Evolutionary conservation across 1,140 invertebrate species (phyloP).

Genomic region (Zaprionus ghesquierei): DNA sequence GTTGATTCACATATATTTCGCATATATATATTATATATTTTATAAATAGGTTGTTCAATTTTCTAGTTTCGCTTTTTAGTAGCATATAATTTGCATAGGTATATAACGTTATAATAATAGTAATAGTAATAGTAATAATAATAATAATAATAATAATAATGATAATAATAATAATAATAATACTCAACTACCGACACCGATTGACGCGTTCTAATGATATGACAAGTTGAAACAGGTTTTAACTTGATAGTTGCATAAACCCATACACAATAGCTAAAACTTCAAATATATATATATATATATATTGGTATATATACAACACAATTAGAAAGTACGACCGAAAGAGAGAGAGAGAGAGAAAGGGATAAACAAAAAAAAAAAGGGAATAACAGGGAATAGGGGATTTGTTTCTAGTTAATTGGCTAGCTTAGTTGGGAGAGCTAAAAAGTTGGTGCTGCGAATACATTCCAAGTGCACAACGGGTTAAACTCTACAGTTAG

Average conservation of each 20-base stretch:
- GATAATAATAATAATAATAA: no score
- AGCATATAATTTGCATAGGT: background rate
- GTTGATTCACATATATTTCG: conserved; percentile 9
- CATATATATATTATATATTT: conserved; percentile 2
- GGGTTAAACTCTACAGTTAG: conserved; percentile 15
- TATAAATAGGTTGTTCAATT: conserved; percentile 23
- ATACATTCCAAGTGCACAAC: conserved; percentile 17
- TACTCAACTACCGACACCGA: conserved; percentile 46
- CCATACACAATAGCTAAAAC: conserved; percentile 34
- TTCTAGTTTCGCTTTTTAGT: background rate
- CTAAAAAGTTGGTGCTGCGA: background rate
- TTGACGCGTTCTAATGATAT: conserved; percentile 47
- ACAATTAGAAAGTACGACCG: conserved; percentile 47
- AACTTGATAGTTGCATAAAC: conserved; percentile 25
- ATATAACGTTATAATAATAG: no score
- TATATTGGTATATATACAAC: conserved; percentile 60
- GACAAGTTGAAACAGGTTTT: conserved; percentile 30
- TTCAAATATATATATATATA: conserved; percentile 24
- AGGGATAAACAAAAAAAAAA: no score
- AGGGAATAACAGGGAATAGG: background rate
- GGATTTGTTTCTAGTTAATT: conserved; percentile 16
- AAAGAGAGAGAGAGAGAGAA: background rate
- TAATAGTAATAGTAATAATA: no score
- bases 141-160: no score
- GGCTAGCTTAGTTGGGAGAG: background rate